Evolutionary conservation across 2,888 invertebrate species (phyloP).

Genomic region (Agapostemon virescens): DNA sequence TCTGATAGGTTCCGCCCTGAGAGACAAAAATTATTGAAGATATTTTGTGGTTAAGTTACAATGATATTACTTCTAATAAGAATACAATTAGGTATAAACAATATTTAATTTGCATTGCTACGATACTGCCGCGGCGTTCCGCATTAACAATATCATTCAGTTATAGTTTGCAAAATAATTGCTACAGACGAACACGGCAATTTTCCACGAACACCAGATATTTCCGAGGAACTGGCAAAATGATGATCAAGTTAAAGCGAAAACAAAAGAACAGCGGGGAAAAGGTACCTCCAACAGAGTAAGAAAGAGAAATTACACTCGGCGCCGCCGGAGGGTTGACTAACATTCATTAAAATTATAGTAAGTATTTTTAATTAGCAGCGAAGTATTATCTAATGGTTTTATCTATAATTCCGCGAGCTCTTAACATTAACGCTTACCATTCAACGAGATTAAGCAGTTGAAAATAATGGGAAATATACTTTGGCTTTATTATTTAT

Average conservation of each 20-base stretch:
- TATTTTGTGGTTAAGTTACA: not conserved
- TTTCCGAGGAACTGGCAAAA: not conserved
- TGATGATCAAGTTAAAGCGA: not conserved
- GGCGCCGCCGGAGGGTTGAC: not conserved
- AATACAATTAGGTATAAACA: not conserved
- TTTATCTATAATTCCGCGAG: not conserved
- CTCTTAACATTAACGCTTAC: not conserved
- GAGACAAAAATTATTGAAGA: not conserved
- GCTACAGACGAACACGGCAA: not conserved
- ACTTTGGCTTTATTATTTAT: not conserved
- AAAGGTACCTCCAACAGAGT: not conserved
- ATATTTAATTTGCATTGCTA: not conserved
- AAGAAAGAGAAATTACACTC: not conserved
- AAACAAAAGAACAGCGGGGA: not conserved
- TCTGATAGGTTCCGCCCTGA: not conserved
- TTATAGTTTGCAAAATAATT: not conserved
- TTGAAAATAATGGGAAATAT: not conserved
- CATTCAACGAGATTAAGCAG: not conserved
- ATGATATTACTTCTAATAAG: not conserved
- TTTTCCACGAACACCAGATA: not conserved
- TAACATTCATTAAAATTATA: conserved; percentile 1
- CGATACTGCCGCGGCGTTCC: not conserved
- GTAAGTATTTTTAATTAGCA: conserved; percentile 11
- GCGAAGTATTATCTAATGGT: conserved; percentile 1
- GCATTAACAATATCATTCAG: not conserved